Conservation (phyloP, 1,140 invertebrate genomes). For the Drosophila bocki region DNA sequence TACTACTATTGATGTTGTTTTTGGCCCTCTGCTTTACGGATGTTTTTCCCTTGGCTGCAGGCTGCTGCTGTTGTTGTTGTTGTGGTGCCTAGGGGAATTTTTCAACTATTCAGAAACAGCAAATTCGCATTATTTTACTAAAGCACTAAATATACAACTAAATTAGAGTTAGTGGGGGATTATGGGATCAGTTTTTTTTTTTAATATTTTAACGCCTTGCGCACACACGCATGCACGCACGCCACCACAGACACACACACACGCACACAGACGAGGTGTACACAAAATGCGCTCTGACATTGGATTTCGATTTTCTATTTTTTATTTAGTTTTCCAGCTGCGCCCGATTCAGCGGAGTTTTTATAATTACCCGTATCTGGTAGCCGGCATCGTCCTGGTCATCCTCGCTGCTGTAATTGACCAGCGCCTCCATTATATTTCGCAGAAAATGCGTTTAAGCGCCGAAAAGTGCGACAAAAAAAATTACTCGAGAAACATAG, state of each 20-base stretch:
- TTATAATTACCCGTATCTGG: constrained; percentile 81
- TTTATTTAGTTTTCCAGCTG: constrained; percentile 18
- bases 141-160: constrained; percentile 72
- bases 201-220: constrained; percentile 21
- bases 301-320: constrained; percentile 28
- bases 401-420: constrained; percentile 88
- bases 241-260: constrained; percentile 18
- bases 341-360: background rate
- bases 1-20: constrained; percentile 35
- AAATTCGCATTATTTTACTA: constrained; percentile 84
- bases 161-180: constrained; percentile 9
- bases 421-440: constrained; percentile 86
- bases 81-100: constrained; percentile 84
- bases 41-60: constrained; percentile 23
- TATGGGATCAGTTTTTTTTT: constrained; percentile 20
- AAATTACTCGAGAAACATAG: constrained; percentile 12
- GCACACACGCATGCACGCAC: constrained; percentile 18
- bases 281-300: constrained; percentile 49
- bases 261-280: constrained; percentile 51
- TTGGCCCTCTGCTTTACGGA: constrained; percentile 39
- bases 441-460: background rate
- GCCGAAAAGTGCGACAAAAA: constrained; percentile 18
- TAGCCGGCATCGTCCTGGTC: constrained; percentile 86
- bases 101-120: constrained; percentile 85
- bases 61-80: constrained; percentile 20